Evolutionary conservation across 2,113 vertebrate species (phyloP).

Genomic region (Rhea pennata): DNA sequence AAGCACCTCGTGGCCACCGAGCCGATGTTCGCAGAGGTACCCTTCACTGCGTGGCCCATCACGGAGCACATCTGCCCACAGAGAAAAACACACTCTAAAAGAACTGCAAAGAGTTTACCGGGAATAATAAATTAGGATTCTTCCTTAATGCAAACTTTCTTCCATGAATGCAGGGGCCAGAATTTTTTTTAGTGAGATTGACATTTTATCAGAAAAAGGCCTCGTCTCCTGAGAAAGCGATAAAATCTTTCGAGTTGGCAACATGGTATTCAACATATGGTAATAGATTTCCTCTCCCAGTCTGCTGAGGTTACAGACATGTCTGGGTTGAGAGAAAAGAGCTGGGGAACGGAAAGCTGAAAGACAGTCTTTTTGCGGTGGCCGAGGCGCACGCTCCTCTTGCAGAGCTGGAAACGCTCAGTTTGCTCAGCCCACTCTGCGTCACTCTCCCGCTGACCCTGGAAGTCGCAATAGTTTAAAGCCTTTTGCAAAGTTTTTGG

Average conservation of each 20-base stretch:
- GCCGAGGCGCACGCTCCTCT: fast-evolving
- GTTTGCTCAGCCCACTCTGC: too few relatives aligned
- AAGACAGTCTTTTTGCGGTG: neutral
- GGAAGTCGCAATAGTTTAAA: neutral
- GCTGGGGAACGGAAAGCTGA: neutral
- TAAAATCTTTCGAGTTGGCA: neutral
- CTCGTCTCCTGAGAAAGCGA: neutral
- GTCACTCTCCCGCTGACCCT: neutral
- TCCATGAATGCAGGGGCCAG: neutral
- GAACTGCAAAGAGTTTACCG: neutral
- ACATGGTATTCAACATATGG: neutral
- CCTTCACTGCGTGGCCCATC: neutral
- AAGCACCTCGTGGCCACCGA: fast-evolving
- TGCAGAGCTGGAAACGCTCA: neutral
- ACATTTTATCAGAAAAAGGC: fast-evolving
- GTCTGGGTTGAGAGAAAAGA: neutral
- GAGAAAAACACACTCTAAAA: neutral
- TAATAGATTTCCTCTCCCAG: neutral
- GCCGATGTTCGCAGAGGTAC: neutral
- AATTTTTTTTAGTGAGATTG: neutral
- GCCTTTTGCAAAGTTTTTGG: neutral
- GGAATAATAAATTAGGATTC: neutral
- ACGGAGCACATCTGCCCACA: fast-evolving
- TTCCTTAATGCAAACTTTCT: neutral
- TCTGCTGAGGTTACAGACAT: neutral